Base-by-base conservation (phyloP, 2,888 invertebrate species). In the Lasioglossum pauxillum region DNA sequence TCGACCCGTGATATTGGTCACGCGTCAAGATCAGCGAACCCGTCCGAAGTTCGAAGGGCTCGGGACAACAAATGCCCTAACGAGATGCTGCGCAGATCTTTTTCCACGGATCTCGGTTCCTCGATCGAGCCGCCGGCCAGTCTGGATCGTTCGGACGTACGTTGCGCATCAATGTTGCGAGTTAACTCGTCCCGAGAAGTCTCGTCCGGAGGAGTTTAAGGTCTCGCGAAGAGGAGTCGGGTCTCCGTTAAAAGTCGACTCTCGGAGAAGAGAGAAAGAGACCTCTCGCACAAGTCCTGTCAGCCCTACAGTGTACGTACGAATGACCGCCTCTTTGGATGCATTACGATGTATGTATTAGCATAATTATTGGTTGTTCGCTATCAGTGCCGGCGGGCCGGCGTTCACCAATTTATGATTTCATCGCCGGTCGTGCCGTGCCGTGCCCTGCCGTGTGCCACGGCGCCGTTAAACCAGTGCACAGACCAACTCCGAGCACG, bases 341-440 rank as follows among this genome's bases (percentile, higher is more conserved):
- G 90, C 91, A 93, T 93, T 93, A 93, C 93, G 91, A 91, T 93
- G 92, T 92, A 92, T 92, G 92, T 93, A 94, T 94, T 94, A 94
- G 92, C 94, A 94, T 94, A 94, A 94, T 94, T 94, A 94, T 93
- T 93, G 93, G 94, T 94, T 94, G 93, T 89, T 92, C 91, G 91
- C 93, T 93, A 94, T 94, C 94, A 93, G 93, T 92, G 94, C 94
- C 94, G 92, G 94, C 92, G 94, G 93, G 92, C 92, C 90, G 90
- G 91, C 92, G 92, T 94, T 92, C 91, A 88, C 93, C 93, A 93
- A 94, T 94, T 94, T 94, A 94, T 94, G 94, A 94, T 94, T 94
- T 94, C 93, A 94, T 93, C 93, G 93, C 92, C 91, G 91, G 92
- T 88, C 88, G 89, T 83, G 90, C 91, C 90, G 60, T 64, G 60